Conservation (phyloP, 2,797 vertebrate species). For the Acrossocheilus fasciatus region DNA sequence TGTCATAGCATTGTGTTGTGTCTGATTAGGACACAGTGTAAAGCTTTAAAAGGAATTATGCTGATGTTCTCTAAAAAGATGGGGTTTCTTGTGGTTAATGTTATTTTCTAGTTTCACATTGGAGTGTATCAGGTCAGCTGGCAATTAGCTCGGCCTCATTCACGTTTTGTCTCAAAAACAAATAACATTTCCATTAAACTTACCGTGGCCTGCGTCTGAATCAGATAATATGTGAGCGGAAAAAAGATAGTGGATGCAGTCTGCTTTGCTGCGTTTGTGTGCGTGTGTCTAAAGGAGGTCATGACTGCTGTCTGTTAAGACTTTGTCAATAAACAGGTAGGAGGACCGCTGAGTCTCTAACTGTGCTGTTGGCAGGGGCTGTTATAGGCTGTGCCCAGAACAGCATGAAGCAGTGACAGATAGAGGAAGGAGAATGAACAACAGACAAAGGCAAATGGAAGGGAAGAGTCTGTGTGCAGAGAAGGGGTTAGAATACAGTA, state of each 20-base stretch:
- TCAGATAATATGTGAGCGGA: neutral
- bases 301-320: constrained; percentile 43
- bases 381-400: constrained; percentile 48
- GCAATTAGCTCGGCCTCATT: neutral
- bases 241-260: constrained; percentile 7
- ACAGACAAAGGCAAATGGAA: constrained; percentile 32
- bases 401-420: constrained; percentile 36
- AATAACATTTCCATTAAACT: constrained; percentile 20
- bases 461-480: constrained; percentile 17
- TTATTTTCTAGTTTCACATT: constrained; percentile 23
- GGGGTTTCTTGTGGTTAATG: neutral
- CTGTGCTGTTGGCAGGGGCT: constrained; percentile 48
- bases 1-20: neutral
- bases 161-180: neutral
- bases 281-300: constrained; percentile 40
- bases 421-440: constrained; percentile 38
- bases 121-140: constrained; percentile 12
- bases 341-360: constrained; percentile 35
- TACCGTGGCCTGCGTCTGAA: constrained; percentile 20
- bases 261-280: neutral
- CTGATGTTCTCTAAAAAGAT: constrained; percentile 1
- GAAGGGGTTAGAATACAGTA: constrained; percentile 43
- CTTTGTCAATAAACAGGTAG: constrained; percentile 49
- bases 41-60: neutral
- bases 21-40: neutral